These are phyloP conservation scores for Neopelma chrysocephalum DNA, from an alignment of 2,797 vertebrate species.

Conservation along the genomic window DNA sequence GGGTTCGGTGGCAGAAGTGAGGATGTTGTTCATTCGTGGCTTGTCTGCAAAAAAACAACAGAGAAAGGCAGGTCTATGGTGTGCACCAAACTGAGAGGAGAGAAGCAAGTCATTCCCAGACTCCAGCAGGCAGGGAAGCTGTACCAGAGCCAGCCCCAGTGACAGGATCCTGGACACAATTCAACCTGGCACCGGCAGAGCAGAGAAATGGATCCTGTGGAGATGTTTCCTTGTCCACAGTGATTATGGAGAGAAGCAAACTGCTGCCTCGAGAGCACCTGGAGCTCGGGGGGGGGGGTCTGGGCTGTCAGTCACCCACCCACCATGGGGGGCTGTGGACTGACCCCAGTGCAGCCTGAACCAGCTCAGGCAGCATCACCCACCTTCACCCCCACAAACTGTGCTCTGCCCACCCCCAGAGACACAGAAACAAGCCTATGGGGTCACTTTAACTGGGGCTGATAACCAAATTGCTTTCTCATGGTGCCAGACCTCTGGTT, in stretches of 20 bases:
- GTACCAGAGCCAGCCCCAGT: neutral
- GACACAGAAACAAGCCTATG: neutral
- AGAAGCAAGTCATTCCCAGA: neutral
- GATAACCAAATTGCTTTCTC: neutral
- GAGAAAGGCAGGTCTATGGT: neutral
- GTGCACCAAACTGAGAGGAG: neutral
- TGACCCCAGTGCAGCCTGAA: neutral
- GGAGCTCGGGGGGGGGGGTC: neutral
- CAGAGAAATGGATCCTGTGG: neutral
- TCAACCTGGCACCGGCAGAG: neutral
- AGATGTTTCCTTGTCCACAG: neutral
- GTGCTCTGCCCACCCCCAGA: neutral
- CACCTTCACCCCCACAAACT: neutral
- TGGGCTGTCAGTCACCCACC: neutral
- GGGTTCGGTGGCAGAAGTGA: conserved; percentile 98
- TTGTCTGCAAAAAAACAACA: conserved; percentile 81
- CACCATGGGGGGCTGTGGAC: neutral
- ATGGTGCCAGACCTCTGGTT: fast-evolving
- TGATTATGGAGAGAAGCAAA: neutral
- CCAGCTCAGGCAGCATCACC: neutral
- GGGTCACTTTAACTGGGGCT: neutral
- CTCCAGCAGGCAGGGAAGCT: neutral
- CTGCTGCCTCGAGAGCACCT: neutral
- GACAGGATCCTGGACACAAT: neutral
- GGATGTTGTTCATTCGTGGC: conserved; percentile 93